These are phyloP conservation scores for Molossus alvarezi DNA, from an alignment of 2,797 vertebrate genomes.

Conservation along the genomic window DNA sequence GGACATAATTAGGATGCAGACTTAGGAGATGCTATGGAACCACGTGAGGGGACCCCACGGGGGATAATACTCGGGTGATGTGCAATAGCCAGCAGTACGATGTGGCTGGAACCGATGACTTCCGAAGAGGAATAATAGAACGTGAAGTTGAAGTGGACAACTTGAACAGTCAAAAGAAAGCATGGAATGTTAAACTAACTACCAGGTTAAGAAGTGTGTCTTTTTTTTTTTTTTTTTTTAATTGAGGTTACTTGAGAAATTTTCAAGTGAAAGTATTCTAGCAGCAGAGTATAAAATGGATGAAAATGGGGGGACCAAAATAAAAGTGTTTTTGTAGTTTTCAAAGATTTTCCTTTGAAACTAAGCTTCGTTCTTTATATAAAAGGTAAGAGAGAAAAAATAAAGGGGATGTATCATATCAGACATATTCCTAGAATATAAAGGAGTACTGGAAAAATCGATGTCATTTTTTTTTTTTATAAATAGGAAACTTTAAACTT, in stretches of 20 bases:
- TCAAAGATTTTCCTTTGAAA: not conserved
- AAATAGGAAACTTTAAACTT: not conserved
- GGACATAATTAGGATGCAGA: not conserved
- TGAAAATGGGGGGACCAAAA: not conserved
- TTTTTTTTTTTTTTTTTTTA: not conserved
- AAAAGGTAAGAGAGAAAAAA: not conserved
- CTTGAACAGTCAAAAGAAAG: not conserved
- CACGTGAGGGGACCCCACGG: rapidly evolving
- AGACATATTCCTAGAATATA: not conserved
- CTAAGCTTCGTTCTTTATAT: not conserved
- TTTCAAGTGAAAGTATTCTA: not conserved
- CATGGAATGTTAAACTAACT: not conserved
- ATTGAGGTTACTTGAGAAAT: not conserved
- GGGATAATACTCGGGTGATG: rapidly evolving
- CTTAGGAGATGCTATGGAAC: not conserved
- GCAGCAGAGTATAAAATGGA: not conserved
- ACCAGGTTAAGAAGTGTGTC: not conserved
- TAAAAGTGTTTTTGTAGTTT: not conserved
- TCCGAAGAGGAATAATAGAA: not conserved
- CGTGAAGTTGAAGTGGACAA: not conserved
- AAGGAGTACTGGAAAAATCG: not conserved
- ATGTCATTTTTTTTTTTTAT: not conserved
- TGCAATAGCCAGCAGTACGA: not conserved
- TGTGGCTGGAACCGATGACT: not conserved
- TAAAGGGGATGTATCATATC: not conserved